Percentiles rank a stretch among this genome's conserved stretches.
Evolutionary conservation across 92 coral and sea anemone species (phyloP).

Genomic region (Nematostella vectensis): DNA sequence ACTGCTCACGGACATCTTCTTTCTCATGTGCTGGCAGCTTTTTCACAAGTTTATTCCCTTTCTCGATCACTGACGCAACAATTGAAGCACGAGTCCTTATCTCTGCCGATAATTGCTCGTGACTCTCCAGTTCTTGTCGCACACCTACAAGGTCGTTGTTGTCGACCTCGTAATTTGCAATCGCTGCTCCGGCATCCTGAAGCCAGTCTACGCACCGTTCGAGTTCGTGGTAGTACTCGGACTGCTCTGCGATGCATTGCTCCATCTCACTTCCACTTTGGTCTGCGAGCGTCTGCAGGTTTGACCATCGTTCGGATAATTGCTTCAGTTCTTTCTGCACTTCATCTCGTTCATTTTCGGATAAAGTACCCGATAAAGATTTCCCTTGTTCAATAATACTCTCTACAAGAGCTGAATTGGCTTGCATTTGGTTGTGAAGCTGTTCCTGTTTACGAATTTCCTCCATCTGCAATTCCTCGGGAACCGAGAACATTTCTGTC

Average conservation of each 20-base stretch:
- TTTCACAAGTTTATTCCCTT: slow-evolving; percentile 49
- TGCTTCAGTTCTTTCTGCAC: slow-evolving; percentile 38
- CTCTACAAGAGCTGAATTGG: slow-evolving; percentile 43
- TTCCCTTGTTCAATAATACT: slow-evolving; percentile 41
- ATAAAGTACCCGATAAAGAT: slow-evolving; percentile 24
- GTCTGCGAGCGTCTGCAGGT: slow-evolving; percentile 56
- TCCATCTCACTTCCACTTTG: slow-evolving; percentile 63
- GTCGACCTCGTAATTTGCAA: slow-evolving; percentile 40
- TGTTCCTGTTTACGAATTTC: slow-evolving; percentile 71
- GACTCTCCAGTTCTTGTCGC: slow-evolving; percentile 48
- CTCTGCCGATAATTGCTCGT: slow-evolving; percentile 46
- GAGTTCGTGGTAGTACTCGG: slow-evolving; percentile 74
- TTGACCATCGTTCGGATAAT: slow-evolving; percentile 62
- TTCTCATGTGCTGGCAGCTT: slow-evolving; percentile 63
- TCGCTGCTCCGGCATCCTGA: slow-evolving; percentile 66
- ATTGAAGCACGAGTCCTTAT: slow-evolving; percentile 32
- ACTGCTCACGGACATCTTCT: slow-evolving; percentile 60
- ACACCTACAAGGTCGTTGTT: slow-evolving; percentile 31
- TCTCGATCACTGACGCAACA: slow-evolving; percentile 49
- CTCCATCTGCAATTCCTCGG: slow-evolving; percentile 82
- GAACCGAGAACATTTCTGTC: slow-evolving; percentile 77
- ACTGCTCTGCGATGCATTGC: slow-evolving; percentile 81
- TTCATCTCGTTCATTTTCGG: slow-evolving; percentile 35
- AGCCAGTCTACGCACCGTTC: slow-evolving; percentile 88
- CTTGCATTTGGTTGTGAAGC: slow-evolving; percentile 60